Evolutionary conservation across 1,140 invertebrate species (phyloP), one percentile per base, ranked within the genome.

Genomic region (Drosophila pandora): DNA sequence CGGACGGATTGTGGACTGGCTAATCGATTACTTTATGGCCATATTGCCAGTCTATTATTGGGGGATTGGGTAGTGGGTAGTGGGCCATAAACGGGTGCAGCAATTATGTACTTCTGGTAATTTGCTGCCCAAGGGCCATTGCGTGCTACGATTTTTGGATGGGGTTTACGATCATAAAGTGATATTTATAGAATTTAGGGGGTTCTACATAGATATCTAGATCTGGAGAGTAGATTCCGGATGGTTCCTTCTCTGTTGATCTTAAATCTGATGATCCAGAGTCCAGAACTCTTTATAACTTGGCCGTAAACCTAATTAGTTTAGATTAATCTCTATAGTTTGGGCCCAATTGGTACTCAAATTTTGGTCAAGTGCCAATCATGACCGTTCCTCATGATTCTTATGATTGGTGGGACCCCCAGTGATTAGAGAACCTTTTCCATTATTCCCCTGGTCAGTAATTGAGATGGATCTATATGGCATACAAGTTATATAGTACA

Each of bases 61-160:
- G 41, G 17, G 12, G 8, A 6, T 1, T n/a, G n/a, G 37, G 37
- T n/a, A 47, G 21, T 47, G 37, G 32, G 48, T 17, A 17, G 17
- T 17, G 28, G 49, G 59, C 39, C n/a, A 67, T 67, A 43, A 67
- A 67, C 45, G 47, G 63, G 60, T 52, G 63, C 63, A 67, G 39
- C 41, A 69, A 69, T 69, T 69, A 69, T 67, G 65, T 69, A 69
- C 65, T 69, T 55, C 49, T 69, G 62, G 41, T 69, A 69, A 69
- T 69, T 69, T 67, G 65, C 30, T 56, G n/a, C 3, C 56, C 57
- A 39, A 65, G 57, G 25, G 63, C 34, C 62, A 64, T 30, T 59
- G 61, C 30, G 50, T 56, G 37, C 52, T n/a, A 21, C 58, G 45
- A 43, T 50, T 63, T 41, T 41, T n/a, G n/a, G 21, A 25, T 37